Evolutionary conservation across 2,797 vertebrate genomes (phyloP), one percentile per base, ranked within the genome.

Genomic region (Rhinatrema bivittatum): DNA sequence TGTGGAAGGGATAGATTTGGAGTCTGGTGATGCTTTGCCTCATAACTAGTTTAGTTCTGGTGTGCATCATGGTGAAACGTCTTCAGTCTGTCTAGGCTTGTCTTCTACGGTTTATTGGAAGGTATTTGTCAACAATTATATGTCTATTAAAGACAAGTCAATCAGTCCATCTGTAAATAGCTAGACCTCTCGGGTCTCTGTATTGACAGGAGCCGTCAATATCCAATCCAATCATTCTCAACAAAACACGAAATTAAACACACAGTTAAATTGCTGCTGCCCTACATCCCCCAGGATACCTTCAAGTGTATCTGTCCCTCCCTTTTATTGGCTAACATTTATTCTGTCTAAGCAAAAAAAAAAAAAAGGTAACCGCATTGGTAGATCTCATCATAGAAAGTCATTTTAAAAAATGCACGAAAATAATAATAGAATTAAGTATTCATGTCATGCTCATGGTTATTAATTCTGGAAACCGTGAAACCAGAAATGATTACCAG

Each of bases 71-170:
- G n/a, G n/a, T n/a, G n/a, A n/a, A n/a, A 29, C 40, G 46, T 49
- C 58, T 65, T 71, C 77, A 78, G 68, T 77, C 56, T 67, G 52
- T 46, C 28, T 1, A 1, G 28, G 39, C 50, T 16, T 45, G 39
- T 59, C 65, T 55, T 72, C 87, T 87, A 86, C 87, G 88, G 84
- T 91, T 88, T 74, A 89, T 91, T 85, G 86, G 82, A 91, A 93
- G 86, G 85, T 90, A 91, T 93, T 93, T 94, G 89, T 94, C 90
- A 91, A 92, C 92, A 96, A 96, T 97, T 96, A 96, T 85, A 75
- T 95, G 93, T 96, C 91, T 92, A 94, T 98, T 97, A 96, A 97
- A 86, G 83, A 89, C 80, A 81, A 93, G 91, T 97, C 91, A 94
- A 91, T 95, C 91, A 91, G 87, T 82, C 84, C 78, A 75, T 85